Conservation (phyloP, 53 echinoderm and acorn worm genomes). For the Echinometra lucunter region DNA sequence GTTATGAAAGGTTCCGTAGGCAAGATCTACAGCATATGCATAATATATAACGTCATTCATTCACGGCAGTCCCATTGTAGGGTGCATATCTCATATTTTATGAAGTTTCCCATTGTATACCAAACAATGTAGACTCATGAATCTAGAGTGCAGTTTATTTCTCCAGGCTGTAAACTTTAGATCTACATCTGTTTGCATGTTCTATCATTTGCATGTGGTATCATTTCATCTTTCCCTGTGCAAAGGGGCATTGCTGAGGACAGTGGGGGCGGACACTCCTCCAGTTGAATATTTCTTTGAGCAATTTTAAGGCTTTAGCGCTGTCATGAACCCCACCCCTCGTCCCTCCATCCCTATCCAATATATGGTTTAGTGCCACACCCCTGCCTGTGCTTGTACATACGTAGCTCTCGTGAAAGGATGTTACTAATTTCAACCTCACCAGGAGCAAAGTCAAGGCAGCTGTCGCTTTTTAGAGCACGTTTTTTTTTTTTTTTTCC, state of each 20-base stretch:
- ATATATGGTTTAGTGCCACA: too few relatives aligned
- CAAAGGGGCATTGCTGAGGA: too few relatives aligned
- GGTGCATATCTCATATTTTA: neutral
- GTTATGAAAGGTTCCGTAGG: neutral
- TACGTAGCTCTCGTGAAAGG: neutral
- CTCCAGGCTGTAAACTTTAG: too few relatives aligned
- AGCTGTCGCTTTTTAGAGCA: neutral
- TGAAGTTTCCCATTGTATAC: neutral
- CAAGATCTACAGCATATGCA: neutral
- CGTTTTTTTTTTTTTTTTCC: too few relatives aligned
- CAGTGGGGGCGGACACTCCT: too few relatives aligned
- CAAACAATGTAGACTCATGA: neutral
- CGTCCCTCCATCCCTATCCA: too few relatives aligned
- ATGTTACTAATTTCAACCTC: constrained; percentile 3
- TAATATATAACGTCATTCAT: neutral
- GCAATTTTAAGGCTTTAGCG: too few relatives aligned
- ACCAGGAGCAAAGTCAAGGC: constrained; percentile 25
- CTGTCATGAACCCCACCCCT: too few relatives aligned
- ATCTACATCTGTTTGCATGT: neutral
- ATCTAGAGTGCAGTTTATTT: neutral
- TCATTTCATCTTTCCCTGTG: neutral
- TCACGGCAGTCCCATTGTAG: neutral
- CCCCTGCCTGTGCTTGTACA: too few relatives aligned
- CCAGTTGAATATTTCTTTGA: too few relatives aligned
- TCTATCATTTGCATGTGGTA: neutral